Base-by-base conservation (phyloP, 2,797 vertebrate genomes). In the Psittacula echo region DNA sequence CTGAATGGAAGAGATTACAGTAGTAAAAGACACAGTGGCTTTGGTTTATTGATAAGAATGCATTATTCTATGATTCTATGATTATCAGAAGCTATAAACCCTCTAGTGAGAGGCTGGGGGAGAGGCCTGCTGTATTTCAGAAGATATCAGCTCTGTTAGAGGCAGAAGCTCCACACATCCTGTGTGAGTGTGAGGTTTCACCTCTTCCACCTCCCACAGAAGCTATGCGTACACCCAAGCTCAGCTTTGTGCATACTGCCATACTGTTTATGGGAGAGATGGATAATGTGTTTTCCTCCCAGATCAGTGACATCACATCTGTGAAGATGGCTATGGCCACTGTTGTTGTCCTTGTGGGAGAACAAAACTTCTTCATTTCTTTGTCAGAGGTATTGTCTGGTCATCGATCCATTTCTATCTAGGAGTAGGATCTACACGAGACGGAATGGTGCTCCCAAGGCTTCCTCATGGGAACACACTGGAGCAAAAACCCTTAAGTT, bases 271-370 rank as follows among this genome's bases (percentile, higher is more conserved):
- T 1, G 17, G 12, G 12, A 9, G 11, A 66, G 37, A 83, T 2
- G 3, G 7, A 7, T 15, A n/a, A 58, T 5, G 5, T 16, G 4
- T 44, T 61, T 80, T 45, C 42, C 22, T 58, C 30, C 50, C 0
- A 0, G 42, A 22, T 54, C 15, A 32, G 13, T 29, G 45, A 12
- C 5, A 64, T 2, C 42, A n/a, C n/a, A 37, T 23, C 62, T 68
- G 23, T 47, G 37, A 89, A 68, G 60, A 37, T 3, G 8, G 24
- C 32, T 54, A 85, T 76, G 39, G 30, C 16, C 68, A 50, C 11
- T 5, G 1, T 45, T 88, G 44, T 60, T 73, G 21, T 50, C 58
- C 37, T 77, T 13, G 24, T 4, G 11, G n/a, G 19, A 87, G 51
- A 92, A 19, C 39, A 76, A 20, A 82, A 60, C 15, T 83, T 54